These are phyloP conservation scores for Tyria jacobaeae DNA, from an alignment of 2,888 invertebrate genomes.

Conservation along the genomic window DNA sequence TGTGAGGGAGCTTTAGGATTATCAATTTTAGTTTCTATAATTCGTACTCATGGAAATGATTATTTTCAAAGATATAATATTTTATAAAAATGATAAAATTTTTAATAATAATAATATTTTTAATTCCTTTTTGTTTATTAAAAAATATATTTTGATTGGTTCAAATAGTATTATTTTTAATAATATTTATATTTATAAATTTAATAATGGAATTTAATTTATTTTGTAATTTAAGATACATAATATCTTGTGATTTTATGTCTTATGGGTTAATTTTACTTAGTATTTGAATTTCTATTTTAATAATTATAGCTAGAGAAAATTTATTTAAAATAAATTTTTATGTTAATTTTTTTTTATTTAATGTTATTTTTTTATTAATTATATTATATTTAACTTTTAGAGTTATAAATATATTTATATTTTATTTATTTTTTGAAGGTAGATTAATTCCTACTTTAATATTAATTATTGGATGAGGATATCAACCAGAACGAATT, in stretches of 20 bases:
- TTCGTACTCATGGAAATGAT: conserved; percentile 88
- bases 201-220: conserved; percentile 64
- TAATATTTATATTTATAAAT: conserved; percentile 82
- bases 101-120: conserved; percentile 78
- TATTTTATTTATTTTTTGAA: conserved; percentile 91
- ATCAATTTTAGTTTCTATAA: conserved; percentile 87
- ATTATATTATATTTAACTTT: conserved; percentile 86
- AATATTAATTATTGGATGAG: conserved; percentile 89
- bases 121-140: conserved; percentile 83
- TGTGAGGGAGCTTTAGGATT: conserved; percentile 89
- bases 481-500: conserved; percentile 89
- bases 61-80: conserved; percentile 87
- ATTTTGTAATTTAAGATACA: conserved; percentile 75
- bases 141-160: conserved; percentile 84
- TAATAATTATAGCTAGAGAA: conserved; percentile 87
- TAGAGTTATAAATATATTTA: conserved; percentile 85
- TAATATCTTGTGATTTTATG: conserved; percentile 81
- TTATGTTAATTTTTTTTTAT: conserved; percentile 82
- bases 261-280: conserved; percentile 86
- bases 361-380: conserved; percentile 83
- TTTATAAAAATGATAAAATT: conserved; percentile 86
- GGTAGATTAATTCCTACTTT: conserved; percentile 89
- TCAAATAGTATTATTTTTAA: conserved; percentile 81
- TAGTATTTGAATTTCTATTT: conserved; percentile 87
- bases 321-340: conserved; percentile 74